Percentiles rank a stretch among this genome's conserved stretches.
These are phyloP conservation scores for Eucidaris tribuloides DNA, from an alignment of 35 echinoderm and acorn worm species.

Conservation along the genomic window DNA sequence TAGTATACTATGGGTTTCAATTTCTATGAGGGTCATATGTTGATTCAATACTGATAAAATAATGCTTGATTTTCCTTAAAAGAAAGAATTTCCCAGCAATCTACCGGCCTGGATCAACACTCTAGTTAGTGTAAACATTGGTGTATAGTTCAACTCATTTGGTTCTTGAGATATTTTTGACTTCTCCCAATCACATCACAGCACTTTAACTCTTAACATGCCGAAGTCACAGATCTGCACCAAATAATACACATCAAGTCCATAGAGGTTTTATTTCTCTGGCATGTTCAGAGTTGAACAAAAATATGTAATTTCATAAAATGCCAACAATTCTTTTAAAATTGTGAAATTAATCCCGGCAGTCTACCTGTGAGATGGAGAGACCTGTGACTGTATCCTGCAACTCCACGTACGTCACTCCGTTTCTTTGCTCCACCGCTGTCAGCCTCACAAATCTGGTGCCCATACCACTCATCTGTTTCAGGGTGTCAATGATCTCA, in stretches of 20 bases:
- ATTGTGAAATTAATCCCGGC: too few species aligned
- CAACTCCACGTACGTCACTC: background rate
- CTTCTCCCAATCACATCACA: background rate
- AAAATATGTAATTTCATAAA: background rate
- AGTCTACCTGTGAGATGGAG: background rate
- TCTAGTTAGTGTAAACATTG: too few species aligned
- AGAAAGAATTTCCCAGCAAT: too few species aligned
- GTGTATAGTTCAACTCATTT: too few species aligned
- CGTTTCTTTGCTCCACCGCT: background rate
- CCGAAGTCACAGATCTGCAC: background rate
- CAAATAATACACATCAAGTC: background rate
- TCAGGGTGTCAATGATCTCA: background rate
- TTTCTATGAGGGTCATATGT: too few species aligned
- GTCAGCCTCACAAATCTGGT: background rate
- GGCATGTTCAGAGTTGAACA: background rate
- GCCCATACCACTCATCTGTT: background rate
- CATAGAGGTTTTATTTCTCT: background rate
- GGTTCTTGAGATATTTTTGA: too few species aligned
- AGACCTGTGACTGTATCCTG: background rate
- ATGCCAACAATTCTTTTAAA: background rate
- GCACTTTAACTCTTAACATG: background rate
- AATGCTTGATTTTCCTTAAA: too few species aligned
- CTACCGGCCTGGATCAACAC: too few species aligned
- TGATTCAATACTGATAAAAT: too few species aligned
- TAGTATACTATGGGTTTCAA: too few species aligned